Base-by-base conservation (phyloP, 2,888 invertebrate species). In the Drosophila rubida region DNA sequence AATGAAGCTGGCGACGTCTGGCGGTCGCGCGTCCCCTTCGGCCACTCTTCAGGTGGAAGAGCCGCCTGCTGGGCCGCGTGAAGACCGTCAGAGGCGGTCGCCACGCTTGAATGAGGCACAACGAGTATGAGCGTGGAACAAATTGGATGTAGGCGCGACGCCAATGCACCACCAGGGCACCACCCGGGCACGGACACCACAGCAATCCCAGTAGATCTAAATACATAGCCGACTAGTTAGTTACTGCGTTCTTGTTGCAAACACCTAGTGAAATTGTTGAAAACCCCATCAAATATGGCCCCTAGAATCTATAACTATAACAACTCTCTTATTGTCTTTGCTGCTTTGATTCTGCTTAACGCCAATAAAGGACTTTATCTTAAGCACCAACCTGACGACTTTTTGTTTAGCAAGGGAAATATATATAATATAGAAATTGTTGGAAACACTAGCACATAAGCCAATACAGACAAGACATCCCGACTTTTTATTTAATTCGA, bases 1-100 rank as follows among this genome's bases (percentile, higher is more conserved):
- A 83, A 84, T 88, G 87, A 85, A 75, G 78, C 69, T 72, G 86
- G 72, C 80, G 86, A 75, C 87, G 83, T 83, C 86, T 88, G 86
- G 63, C 87, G 87, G 84, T 72, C 70, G 75, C 87, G 80, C 86
- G 67, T 19, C 14, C 55, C 6, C 76, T 65, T 69, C 60, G 65
- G 11, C 69, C 65, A 7, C 59, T 80, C 48, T 53, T 46, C 55
- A 67, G 70, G 13, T 71, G 68, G 70, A 51, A 30, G 59, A 53
- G 45, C 49, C 64, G 67, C 16, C 55, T 71, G 0, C 50, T 72
- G 44, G 53, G 70, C 4, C 37, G 80, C 80, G 88, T 74, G 19
- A 63, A 86, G 80, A 66, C 88, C 86, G 83, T 51, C 86, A 87
- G 82, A 78, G 81, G 42, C 69, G 64, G 83, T 83, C 75, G 78